These are phyloP conservation scores for Orius insidiosus DNA, from an alignment of 1,140 invertebrate species.

Conservation along the genomic window DNA sequence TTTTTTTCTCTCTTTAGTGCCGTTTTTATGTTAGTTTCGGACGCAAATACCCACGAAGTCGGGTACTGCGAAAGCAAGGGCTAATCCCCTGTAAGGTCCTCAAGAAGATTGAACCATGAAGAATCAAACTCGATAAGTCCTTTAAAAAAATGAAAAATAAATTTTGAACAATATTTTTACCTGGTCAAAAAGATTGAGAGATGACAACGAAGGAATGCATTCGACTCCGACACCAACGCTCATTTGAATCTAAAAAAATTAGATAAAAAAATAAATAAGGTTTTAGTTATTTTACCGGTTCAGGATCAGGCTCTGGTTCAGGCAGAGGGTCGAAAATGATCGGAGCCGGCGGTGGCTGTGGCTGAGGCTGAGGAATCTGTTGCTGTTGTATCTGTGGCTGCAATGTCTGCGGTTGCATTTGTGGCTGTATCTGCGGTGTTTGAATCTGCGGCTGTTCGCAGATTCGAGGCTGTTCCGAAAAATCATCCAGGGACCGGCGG, in stretches of 20 bases:
- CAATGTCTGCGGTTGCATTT: too few species aligned
- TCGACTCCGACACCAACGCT: conserved; percentile 15
- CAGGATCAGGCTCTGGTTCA: too few species aligned
- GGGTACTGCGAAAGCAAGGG: conserved; percentile 15
- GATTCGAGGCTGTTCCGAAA: too few species aligned
- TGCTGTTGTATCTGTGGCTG: too few species aligned
- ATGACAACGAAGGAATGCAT: conserved; percentile 16
- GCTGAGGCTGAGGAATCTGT: too few species aligned
- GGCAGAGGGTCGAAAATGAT: conserved; percentile 6
- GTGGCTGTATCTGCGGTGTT: too few species aligned
- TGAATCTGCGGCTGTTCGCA: too few species aligned
- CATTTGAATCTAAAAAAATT: conserved; percentile 12
- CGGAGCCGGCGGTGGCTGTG: background rate
- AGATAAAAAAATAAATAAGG: background rate
- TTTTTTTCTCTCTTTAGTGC: conserved; percentile 3
- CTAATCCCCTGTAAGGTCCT: conserved; percentile 6
- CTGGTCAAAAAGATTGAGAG: conserved; percentile 13
- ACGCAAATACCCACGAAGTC: conserved; percentile 17
- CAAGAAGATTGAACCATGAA: background rate
- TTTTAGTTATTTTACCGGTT: background rate
- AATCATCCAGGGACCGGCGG: background rate
- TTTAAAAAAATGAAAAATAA: background rate
- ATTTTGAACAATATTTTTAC: conserved; percentile 6
- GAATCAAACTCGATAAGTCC: conserved; percentile 2
- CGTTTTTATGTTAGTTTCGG: conserved; percentile 10